These are phyloP conservation scores for Lophotriccus pileatus DNA, from an alignment of 2,797 vertebrate species.

Conservation along the genomic window DNA sequence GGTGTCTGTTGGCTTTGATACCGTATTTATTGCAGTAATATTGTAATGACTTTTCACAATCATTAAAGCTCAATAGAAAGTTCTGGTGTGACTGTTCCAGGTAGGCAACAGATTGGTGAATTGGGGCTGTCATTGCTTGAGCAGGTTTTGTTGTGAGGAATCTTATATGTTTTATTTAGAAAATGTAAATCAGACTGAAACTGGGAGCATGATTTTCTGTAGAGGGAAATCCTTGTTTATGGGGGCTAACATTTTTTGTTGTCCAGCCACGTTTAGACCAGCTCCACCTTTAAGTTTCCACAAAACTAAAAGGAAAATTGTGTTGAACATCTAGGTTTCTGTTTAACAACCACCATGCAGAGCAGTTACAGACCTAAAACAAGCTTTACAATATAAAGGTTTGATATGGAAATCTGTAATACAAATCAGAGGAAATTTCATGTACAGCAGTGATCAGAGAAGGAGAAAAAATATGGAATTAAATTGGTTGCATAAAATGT, in stretches of 20 bases:
- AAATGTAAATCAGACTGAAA: background rate
- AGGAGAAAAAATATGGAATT: background rate
- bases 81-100: background rate
- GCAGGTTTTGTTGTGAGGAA: background rate
- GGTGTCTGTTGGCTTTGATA: slow-evolving; percentile 16
- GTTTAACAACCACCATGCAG: background rate
- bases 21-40: background rate
- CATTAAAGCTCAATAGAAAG: background rate
- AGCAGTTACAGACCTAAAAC: background rate
- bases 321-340: background rate
- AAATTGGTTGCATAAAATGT: background rate
- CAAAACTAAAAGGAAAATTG: background rate
- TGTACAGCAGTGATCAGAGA: background rate
- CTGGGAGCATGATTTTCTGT: background rate
- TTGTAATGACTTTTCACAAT: background rate
- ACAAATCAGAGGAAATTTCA: background rate
- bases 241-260: background rate
- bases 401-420: background rate
- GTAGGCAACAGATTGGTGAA: background rate
- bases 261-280: background rate
- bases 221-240: background rate
- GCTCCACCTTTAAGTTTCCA: background rate
- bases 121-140: background rate
- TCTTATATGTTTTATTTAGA: background rate
- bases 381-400: background rate